phyloP scores from a whole-genome alignment of 2,797 vertebrate species.

The Pelobates cultripes region DNA sequence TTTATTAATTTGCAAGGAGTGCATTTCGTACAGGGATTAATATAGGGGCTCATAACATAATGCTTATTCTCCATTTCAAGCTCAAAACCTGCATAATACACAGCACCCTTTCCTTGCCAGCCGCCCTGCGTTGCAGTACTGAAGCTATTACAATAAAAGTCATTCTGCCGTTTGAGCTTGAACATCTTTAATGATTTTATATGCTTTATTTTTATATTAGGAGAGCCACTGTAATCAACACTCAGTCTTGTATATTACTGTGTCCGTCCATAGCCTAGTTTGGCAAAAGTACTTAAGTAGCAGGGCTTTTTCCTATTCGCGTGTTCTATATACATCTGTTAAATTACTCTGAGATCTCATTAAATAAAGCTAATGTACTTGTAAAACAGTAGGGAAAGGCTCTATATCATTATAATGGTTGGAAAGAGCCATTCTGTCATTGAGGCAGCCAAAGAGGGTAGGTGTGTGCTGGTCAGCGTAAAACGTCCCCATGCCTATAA shows the following conservation, averaged over 20 bases:
- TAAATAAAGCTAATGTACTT: constrained; percentile 98
- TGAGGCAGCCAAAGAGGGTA: constrained; percentile 83
- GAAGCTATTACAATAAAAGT: background rate
- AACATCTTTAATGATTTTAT: constrained; percentile 59
- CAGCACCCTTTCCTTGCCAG: too few species aligned
- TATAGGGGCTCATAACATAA: too few species aligned
- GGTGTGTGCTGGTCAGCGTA: constrained; percentile 96
- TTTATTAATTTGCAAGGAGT: too few species aligned
- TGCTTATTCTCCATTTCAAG: too few species aligned
- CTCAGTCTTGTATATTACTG: constrained; percentile 59
- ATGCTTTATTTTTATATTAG: constrained; percentile 58
- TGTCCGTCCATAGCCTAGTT: constrained; percentile 66
- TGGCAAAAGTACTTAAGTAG: constrained; percentile 74
- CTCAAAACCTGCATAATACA: too few species aligned
- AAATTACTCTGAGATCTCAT: constrained; percentile 94
- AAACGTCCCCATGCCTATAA: constrained; percentile 91
- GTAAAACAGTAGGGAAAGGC: constrained; percentile 97
- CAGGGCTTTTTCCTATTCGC: constrained; percentile 72
- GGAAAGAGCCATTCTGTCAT: constrained; percentile 78
- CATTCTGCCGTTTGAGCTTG: background rate
- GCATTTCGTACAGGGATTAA: too few species aligned
- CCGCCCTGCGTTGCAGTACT: background rate
- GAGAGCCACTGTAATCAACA: constrained; percentile 57
- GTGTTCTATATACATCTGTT: constrained; percentile 89
- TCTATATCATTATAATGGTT: constrained; percentile 95